Evolutionary conservation across 2,797 vertebrate species (phyloP), one percentile per base, ranked within the genome.

Genomic region (Tangara arthus): DNA sequence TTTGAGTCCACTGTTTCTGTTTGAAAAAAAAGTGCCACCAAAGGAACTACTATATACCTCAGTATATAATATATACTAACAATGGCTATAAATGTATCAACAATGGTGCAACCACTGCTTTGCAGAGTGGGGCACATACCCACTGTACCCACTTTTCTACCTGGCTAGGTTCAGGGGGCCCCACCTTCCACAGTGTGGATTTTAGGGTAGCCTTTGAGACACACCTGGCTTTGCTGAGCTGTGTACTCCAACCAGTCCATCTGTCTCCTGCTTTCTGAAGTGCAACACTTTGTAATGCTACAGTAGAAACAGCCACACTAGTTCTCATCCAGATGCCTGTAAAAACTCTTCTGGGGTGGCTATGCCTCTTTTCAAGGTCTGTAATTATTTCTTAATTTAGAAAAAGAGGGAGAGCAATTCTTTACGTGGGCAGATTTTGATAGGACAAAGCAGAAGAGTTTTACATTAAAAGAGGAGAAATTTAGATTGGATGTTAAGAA

Each of bases 281-380:
- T 37, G 49, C 27, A 19, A 19, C 11, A 39, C 10, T 70, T 87
- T 53, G 32, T 24, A 76, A 39, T 5, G 11, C 23, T 61, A 2
- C 28, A 6, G 15, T 32, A 57, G 37, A 49, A 88, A 65, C 8
- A 20, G 15, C 34, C 37, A 14, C 8, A 6, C 32, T 0, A 0
- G 23, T 63, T 81, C 46, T 76, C 50, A 69, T n/a, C 27, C 57
- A 69, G n/a, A 28, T 35, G 13, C 14, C 22, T 18, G 2, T 28
- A 65, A 19, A 82, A 69, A 9, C 35, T 90, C 8, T 65, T 44
- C 20, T 82, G 5, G 8, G 6, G 4, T n/a, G 35, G 57, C 24
- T 55, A 8, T 61, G 42, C 9, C 28, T 65, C 30, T 59, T 71
- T 76, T 47, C 42, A 84, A 84, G 22, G 5, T 24, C 28, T 87